Percentiles rank a stretch among this genome's conserved stretches.
Conservation (phyloP, 2,113 vertebrate genomes). For the Pituophis catenifer region DNA sequence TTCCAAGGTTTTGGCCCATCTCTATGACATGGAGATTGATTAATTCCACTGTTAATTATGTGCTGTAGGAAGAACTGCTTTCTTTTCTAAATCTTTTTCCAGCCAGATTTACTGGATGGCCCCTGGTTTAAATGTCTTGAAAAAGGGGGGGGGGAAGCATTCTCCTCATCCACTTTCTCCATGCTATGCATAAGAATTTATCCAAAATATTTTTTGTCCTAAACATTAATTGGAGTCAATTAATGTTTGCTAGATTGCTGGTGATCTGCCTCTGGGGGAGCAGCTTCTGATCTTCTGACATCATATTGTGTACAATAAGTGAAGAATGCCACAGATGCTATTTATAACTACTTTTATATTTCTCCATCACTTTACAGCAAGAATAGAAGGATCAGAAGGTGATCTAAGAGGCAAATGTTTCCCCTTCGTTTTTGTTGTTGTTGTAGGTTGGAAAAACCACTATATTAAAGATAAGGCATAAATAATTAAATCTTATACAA, state of each 20-base stretch:
- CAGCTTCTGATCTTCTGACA: neutral
- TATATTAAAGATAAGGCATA: neutral
- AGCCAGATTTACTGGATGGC: neutral
- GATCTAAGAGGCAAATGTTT: neutral
- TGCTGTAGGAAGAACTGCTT: neutral
- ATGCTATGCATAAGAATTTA: neutral
- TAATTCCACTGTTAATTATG: neutral
- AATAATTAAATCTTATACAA: neutral
- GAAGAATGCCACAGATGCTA: neutral
- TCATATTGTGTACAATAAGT: neutral
- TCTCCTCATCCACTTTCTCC: neutral
- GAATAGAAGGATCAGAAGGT: neutral
- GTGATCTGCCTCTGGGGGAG: neutral
- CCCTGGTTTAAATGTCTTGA: neutral
- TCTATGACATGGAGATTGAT: neutral
- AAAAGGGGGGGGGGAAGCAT: neutral
- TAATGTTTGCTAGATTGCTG: neutral
- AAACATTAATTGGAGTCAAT: neutral
- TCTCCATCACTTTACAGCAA: neutral
- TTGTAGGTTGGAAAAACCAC: neutral
- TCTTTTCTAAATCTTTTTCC: neutral
- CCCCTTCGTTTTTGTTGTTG: neutral
- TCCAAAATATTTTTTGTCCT: neutral
- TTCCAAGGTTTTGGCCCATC: neutral
- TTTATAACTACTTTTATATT: neutral